These are phyloP conservation scores for Oryzaephilus surinamensis DNA, from an alignment of 1,140 invertebrate genomes.

Conservation along the genomic window DNA sequence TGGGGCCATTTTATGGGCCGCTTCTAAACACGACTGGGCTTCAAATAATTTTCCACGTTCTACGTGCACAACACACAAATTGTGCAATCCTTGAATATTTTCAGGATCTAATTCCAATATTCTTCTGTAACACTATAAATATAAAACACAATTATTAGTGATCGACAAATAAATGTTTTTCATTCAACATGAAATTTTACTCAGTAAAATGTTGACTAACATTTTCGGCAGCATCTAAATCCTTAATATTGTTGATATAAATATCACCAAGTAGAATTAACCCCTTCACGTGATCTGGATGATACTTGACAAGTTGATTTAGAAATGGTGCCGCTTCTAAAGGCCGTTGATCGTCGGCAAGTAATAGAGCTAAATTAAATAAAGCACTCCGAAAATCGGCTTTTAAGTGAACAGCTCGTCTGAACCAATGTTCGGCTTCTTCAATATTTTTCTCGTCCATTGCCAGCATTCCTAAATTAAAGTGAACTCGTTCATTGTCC, in stretches of 20 bases:
- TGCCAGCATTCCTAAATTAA: constrained; percentile 85
- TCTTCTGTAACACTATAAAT: constrained; percentile 71
- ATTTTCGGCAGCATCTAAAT: constrained; percentile 83
- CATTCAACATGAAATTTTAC: constrained; percentile 1
- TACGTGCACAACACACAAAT: constrained; percentile 91
- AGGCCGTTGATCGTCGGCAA: constrained; percentile 79
- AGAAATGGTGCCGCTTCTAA: constrained; percentile 87
- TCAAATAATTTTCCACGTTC: constrained; percentile 73
- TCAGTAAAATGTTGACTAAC: constrained; percentile 41
- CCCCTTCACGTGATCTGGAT: constrained; percentile 92
- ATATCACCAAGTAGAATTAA: constrained; percentile 91
- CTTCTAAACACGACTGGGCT: constrained; percentile 74
- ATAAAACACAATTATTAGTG: no score
- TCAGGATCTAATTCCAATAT: constrained; percentile 80
- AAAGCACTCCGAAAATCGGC: constrained; percentile 83
- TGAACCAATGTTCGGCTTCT: constrained; percentile 83
- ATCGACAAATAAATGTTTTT: no score
- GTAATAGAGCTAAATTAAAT: constrained; percentile 85
- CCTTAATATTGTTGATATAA: constrained; percentile 92
- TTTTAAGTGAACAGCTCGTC: constrained; percentile 73
- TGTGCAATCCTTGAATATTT: constrained; percentile 91
- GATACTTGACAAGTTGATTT: constrained; percentile 80
- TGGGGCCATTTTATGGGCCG: constrained; percentile 69
- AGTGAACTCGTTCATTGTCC: constrained; percentile 82
- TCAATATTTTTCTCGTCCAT: constrained; percentile 87